Evolutionary conservation across 2,888 invertebrate genomes (phyloP).

Genomic region (Sussaba pulchella): DNA sequence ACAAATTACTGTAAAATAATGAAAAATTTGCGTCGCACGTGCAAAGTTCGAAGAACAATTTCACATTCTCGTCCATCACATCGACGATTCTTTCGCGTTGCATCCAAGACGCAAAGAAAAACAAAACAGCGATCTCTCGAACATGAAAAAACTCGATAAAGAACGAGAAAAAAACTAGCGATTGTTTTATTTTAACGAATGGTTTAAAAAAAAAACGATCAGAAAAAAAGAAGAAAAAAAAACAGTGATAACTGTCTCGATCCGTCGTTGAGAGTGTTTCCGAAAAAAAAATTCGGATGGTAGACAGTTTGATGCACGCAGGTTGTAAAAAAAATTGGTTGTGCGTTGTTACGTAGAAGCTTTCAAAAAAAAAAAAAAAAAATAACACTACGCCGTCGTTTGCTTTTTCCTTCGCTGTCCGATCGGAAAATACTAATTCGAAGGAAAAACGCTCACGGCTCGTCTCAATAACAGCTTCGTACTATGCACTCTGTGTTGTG

Average conservation of each 20-base stretch:
- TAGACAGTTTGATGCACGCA: constrained; percentile 76
- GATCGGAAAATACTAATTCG: constrained; percentile 1
- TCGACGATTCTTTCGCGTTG: constrained; percentile 29
- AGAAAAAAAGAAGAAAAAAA: constrained; percentile 40
- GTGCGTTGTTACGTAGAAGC: constrained; percentile 82
- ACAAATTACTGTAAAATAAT: constrained; percentile 7
- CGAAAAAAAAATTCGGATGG: constrained; percentile 29
- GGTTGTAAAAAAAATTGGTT: constrained; percentile 79
- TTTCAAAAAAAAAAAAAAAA: too few relatives aligned
- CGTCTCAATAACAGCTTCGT: constrained; percentile 80
- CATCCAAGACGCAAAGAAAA: constrained; percentile 20
- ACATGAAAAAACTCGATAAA: too few relatives aligned
- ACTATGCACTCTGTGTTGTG: constrained; percentile 85
- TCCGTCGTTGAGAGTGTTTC: constrained; percentile 22
- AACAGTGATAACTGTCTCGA: constrained; percentile 55
- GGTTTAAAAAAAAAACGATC: not conserved
- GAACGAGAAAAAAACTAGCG: constrained; percentile 43
- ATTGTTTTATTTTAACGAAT: constrained; percentile 59
- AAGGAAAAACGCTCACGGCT: constrained; percentile 13
- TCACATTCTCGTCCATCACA: constrained; percentile 6
- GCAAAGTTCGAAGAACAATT: constrained; percentile 45
- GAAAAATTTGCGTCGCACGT: constrained; percentile 25
- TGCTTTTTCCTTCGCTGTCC: constrained; percentile 21
- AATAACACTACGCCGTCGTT: constrained; percentile 68
- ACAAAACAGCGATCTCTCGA: constrained; percentile 16